These are phyloP conservation scores for Hydrozoanthus tunicans DNA, from an alignment of 64 coral and sea anemone species.

Conservation along the genomic window DNA sequence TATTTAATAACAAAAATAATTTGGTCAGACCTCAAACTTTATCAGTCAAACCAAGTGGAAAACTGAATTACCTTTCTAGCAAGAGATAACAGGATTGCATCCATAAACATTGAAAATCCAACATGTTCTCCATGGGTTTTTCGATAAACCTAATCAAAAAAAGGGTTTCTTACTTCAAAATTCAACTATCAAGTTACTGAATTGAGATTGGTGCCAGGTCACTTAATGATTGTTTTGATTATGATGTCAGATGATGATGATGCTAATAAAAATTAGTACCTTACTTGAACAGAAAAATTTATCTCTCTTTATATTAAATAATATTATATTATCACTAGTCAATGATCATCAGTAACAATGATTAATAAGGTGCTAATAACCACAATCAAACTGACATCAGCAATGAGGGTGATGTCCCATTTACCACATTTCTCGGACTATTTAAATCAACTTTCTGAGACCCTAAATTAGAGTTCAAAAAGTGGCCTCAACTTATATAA, in stretches of 20 bases:
- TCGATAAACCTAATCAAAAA: slow-evolving; percentile 76
- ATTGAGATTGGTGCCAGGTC: neutral
- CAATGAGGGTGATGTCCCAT: no score
- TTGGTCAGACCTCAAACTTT: neutral
- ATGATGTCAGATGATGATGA: neutral
- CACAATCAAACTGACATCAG: no score
- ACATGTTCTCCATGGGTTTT: slow-evolving; percentile 96
- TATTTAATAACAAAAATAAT: neutral
- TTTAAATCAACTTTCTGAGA: no score
- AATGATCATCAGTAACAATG: no score
- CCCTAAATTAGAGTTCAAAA: no score
- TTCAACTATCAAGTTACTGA: neutral
- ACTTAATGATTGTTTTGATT: neutral
- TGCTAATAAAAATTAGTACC: no score
- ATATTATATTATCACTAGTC: no score
- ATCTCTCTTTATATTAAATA: no score
- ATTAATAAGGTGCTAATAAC: no score
- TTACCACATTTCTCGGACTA: no score
- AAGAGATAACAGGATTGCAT: slow-evolving; percentile 84
- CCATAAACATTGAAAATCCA: slow-evolving; percentile 99
- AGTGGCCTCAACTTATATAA: no score
- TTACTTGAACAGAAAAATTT: no score
- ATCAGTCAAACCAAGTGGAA: neutral
- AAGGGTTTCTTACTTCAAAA: neutral
- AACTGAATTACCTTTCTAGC: slow-evolving; percentile 76